A percentile compares a stretch with the other conserved stretches of the same genome.
Conservation (phyloP, 2,797 vertebrate genomes). For the Enteromius radiatus region DNA sequence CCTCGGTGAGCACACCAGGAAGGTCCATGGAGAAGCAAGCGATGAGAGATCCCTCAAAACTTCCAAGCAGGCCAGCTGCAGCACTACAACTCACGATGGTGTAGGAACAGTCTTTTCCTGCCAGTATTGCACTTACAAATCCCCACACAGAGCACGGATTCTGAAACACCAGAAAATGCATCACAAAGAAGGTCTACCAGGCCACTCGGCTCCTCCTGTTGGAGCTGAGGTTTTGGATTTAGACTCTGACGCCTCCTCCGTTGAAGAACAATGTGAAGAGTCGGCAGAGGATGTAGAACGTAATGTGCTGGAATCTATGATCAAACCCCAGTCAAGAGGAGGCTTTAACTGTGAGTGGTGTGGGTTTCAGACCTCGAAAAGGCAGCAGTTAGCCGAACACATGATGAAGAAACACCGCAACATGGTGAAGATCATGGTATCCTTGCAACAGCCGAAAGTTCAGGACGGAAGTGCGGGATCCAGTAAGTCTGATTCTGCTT, state of each 20-base stretch:
- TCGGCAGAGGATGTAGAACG: constrained; percentile 82
- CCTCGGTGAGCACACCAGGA: constrained; percentile 93
- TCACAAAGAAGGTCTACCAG: constrained; percentile 84
- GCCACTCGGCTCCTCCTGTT: constrained; percentile 72
- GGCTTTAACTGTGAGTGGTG: constrained; percentile 98
- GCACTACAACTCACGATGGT: constrained; percentile 86
- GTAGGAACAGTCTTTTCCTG: constrained; percentile 95
- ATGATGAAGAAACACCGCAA: constrained; percentile 96
- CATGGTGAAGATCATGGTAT: constrained; percentile 94
- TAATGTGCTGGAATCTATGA: constrained; percentile 88
- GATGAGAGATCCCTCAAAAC: constrained; percentile 74
- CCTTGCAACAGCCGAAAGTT: constrained; percentile 82
- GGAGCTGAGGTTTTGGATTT: constrained; percentile 64
- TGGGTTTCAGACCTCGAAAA: constrained; percentile 91
- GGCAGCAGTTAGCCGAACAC: constrained; percentile 93
- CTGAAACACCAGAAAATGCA: constrained; percentile 96
- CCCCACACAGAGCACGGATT: constrained; percentile 90
- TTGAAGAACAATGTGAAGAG: constrained; percentile 82
- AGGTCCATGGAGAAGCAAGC: constrained; percentile 86
- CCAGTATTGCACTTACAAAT: constrained; percentile 97
- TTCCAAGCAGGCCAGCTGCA: constrained; percentile 85
- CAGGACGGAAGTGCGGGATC: constrained; percentile 77
- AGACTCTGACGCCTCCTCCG: constrained; percentile 69
- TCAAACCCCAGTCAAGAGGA: constrained; percentile 88
- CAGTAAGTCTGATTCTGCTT: constrained; percentile 80